Evolutionary conservation across 2,888 invertebrate genomes (phyloP).

Genomic region (Crossocerus cetratus): DNA sequence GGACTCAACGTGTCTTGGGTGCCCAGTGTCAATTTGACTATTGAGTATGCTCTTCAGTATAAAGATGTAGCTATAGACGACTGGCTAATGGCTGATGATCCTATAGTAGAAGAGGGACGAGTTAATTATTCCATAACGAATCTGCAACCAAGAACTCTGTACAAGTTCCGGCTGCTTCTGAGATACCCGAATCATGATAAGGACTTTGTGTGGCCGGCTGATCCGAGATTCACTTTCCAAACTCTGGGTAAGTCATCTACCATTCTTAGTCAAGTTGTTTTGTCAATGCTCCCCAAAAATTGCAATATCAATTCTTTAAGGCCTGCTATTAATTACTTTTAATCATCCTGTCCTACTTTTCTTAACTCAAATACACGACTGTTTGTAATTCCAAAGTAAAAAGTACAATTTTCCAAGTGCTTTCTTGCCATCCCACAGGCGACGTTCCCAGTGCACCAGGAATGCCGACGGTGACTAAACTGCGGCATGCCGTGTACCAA

Average conservation of each 20-base stretch:
- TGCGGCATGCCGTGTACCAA: constrained; percentile 86
- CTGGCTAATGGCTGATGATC: constrained; percentile 73
- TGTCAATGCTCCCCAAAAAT: background rate
- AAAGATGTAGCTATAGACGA: constrained; percentile 77
- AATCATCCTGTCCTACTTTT: background rate
- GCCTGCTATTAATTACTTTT: constrained; percentile 8
- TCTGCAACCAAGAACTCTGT: constrained; percentile 86
- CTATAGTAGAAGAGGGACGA: constrained; percentile 49
- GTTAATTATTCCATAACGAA: constrained; percentile 71
- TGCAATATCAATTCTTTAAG: background rate
- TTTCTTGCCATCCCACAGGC: constrained; percentile 77
- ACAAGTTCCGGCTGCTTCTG: constrained; percentile 85
- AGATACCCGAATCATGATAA: constrained; percentile 81
- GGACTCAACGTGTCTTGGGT: constrained; percentile 84
- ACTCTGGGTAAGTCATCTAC: constrained; percentile 81
- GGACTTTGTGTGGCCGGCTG: constrained; percentile 85
- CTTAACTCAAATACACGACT: too few relatives aligned
- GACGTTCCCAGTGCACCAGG: constrained; percentile 90
- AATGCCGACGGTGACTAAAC: constrained; percentile 84
- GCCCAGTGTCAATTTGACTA: constrained; percentile 78
- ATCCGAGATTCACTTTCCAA: constrained; percentile 85
- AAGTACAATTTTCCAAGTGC: too few relatives aligned
- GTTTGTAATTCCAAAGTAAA: too few relatives aligned
- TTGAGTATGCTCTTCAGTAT: constrained; percentile 78
- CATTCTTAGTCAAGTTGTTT: background rate